Conservation (phyloP, 2,888 invertebrate species). For the Drosophila pseudotalamancana region DNA sequence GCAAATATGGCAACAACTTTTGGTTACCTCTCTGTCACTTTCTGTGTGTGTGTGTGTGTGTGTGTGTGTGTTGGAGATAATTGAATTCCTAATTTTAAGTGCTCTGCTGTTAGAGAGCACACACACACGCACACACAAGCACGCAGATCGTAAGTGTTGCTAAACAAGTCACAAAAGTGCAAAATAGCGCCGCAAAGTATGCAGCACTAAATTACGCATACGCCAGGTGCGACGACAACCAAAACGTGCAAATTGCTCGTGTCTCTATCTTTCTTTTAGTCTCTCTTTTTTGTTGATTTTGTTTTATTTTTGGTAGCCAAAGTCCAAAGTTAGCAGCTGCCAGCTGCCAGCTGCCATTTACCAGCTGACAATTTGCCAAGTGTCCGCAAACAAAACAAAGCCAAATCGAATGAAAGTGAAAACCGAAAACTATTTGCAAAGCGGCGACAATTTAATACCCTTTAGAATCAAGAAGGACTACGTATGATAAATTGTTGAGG, state of each 20-base stretch:
- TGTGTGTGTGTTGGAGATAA: constrained; percentile 53
- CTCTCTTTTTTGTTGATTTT: neutral
- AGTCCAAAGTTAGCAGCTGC: constrained; percentile 19
- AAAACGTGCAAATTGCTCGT: constrained; percentile 71
- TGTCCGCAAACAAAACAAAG: constrained; percentile 71
- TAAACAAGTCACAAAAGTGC: constrained; percentile 74
- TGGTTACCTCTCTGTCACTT: neutral
- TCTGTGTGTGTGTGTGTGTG: neutral
- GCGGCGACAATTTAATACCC: constrained; percentile 22
- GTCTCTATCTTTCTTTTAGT: neutral
- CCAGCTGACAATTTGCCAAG: constrained; percentile 76
- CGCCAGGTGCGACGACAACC: constrained; percentile 65
- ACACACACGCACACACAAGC: constrained; percentile 4
- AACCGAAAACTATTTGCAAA: constrained; percentile 11
- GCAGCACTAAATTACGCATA: constrained; percentile 79
- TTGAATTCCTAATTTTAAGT: constrained; percentile 80
- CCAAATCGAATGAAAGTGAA: constrained; percentile 45
- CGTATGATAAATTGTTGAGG: neutral
- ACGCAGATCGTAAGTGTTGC: constrained; percentile 35
- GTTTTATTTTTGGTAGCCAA: neutral
- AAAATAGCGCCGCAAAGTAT: constrained; percentile 76
- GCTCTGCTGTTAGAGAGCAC: constrained; percentile 55
- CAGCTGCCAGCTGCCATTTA: constrained; percentile 21
- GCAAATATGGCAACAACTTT: constrained; percentile 54
- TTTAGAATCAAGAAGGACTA: neutral